Conservation (phyloP, 1,140 invertebrate species). For the Hyles euphorbiae region DNA sequence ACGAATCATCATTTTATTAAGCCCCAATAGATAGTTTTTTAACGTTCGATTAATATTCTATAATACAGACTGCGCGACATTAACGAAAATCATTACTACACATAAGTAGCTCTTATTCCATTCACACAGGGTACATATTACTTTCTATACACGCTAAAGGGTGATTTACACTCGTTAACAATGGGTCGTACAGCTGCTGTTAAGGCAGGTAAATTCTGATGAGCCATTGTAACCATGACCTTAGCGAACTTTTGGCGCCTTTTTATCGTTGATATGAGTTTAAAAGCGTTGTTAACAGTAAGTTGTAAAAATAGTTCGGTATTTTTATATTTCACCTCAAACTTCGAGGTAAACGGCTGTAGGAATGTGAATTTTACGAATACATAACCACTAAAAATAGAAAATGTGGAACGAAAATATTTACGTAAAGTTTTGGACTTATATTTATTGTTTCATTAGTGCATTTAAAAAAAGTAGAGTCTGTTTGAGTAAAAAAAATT, state of each 20-base stretch:
- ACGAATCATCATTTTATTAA: too few species aligned
- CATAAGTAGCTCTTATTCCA: conserved; percentile 13
- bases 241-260: conserved; percentile 37
- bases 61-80: conserved; percentile 10
- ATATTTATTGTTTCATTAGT: too few species aligned
- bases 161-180: conserved; percentile 32
- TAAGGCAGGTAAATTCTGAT: conserved; percentile 16
- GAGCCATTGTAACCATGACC: conserved; percentile 29
- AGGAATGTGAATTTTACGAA: too few species aligned
- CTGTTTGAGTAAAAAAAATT: too few species aligned
- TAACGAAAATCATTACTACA: conserved; percentile 11
- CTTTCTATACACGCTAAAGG: conserved; percentile 4
- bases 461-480: too few species aligned
- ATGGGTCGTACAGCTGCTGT: conserved; percentile 49
- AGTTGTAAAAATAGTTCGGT: too few species aligned
- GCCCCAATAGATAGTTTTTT: too few species aligned
- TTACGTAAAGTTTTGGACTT: too few species aligned
- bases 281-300: conserved; percentile 2
- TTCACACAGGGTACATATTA: conserved; percentile 12
- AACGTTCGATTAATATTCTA: conserved; percentile 16
- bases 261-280: conserved; percentile 15
- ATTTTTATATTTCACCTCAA: too few species aligned
- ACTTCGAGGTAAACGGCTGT: too few species aligned
- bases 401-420: too few species aligned
- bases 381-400: too few species aligned